Base-by-base conservation (phyloP, 2,888 invertebrate genomes). In the Rutpela maculata region DNA sequence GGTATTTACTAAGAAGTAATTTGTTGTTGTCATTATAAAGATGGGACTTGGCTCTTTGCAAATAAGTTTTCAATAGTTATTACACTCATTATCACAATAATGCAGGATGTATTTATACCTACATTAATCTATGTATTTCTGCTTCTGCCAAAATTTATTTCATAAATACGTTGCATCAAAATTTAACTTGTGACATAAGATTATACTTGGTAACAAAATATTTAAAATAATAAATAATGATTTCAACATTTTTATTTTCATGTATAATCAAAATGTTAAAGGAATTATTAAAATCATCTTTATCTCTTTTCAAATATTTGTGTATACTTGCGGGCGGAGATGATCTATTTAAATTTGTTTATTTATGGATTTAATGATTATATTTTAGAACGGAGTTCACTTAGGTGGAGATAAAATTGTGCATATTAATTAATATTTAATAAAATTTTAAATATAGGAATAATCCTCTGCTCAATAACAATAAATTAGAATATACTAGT, bases 1-100 rank as follows among this genome's bases (percentile, higher is more conserved):
- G 71, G 74, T 79, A 82, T 80, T 80, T 80, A 80, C 77, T 74
- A 78, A 78, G 78, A 81, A 81, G 74, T 75, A 81, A 81, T 79
- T 81, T 81, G 75, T 74, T 78, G 74, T 65, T 75, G 65, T 65
- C 38, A 75, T 78, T 77, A 78, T 80, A 75, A 75, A 75, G 50
- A 77, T 77, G 75, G 73, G 72, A 75, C 70, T 59, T 76, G 65
- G 69, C 60, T 72, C 43, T 68, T 71, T 78, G 69, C 73, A 76
- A 75, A 75, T 80, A 68, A n/a, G 26, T 74, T 78, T 78, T 80
- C 75, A 77, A 78, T 80, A 80, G 77, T 77, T 77, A 71, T 59
- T 59, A 65, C 19, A 50, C 43, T 6, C 31, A 9, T 0, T 35
- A 35, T 35, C 7, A 35, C 7, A 35, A 35, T 35, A 35, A 35